A percentile compares a stretch with the other conserved stretches of the same genome.
Conservation (phyloP, 92 coral and sea anemone species). For the Actinernus sp. region DNA sequence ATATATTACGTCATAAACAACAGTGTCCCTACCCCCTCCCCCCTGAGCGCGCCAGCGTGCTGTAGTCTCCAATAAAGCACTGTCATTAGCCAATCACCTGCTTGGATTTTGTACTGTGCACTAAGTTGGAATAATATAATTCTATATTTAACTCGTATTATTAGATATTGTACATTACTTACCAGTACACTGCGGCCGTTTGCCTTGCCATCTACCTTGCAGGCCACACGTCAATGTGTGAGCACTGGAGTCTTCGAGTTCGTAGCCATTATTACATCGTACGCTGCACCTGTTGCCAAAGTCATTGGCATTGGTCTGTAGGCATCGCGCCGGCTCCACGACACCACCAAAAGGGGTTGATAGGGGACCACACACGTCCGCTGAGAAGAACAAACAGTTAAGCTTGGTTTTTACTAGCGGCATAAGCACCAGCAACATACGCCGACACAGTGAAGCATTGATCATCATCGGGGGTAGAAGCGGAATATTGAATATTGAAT, state of each 20-base stretch:
- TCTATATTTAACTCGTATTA: no score
- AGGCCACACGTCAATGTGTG: conserved; percentile 57
- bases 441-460: neutral
- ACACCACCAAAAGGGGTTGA: conserved; percentile 35
- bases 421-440: no score
- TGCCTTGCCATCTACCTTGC: conserved; percentile 52
- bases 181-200: conserved; percentile 50
- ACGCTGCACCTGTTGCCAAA: conserved; percentile 67
- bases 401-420: no score
- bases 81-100: no score
- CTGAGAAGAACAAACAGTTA: conserved; percentile 27
- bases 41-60: no score
- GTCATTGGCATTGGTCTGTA: conserved; percentile 40
- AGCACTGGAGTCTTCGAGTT: conserved; percentile 21
- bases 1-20: no score
- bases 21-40: no score
- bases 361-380: conserved; percentile 35
- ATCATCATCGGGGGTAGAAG: neutral
- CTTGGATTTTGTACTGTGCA: no score
- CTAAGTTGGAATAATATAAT: no score
- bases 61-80: no score
- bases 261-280: conserved; percentile 68
- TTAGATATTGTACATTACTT: no score
- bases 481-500: no score
- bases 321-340: conserved; percentile 75